phyloP scores from a whole-genome alignment of 1,140 invertebrate species.

The Forficula auricularia region DNA sequence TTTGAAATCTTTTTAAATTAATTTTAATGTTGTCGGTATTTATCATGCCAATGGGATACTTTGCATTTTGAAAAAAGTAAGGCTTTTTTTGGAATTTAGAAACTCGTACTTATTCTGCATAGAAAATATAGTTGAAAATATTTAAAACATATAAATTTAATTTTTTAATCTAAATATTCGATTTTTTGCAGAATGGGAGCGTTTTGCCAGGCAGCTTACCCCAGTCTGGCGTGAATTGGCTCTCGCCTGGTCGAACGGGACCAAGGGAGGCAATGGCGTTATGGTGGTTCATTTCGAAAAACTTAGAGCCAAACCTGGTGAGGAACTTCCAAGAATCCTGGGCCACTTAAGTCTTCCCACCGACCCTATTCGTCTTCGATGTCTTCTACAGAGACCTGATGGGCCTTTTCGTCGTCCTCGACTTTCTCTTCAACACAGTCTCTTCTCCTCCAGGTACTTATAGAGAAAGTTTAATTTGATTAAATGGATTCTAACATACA shows the following conservation, averaged over 20 bases:
- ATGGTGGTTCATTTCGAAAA: conserved; percentile 16
- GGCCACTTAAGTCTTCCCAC: conserved; percentile 8
- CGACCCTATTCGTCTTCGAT: conserved; percentile 9
- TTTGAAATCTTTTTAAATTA: too few species aligned
- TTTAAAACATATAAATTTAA: too few species aligned
- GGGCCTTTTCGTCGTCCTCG: conserved; percentile 5
- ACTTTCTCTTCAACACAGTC: neutral
- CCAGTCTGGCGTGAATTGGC: conserved; percentile 9
- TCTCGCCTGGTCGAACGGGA: conserved; percentile 7
- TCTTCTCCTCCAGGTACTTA: neutral
- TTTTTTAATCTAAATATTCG: too few species aligned
- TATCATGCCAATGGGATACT: too few species aligned
- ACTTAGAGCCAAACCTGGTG: conserved; percentile 11
- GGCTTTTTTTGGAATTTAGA: too few species aligned
- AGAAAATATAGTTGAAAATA: too few species aligned
- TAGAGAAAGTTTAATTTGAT: neutral
- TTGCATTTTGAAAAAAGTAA: too few species aligned
- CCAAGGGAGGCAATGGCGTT: neutral
- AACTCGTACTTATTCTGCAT: too few species aligned
- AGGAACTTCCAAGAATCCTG: conserved; percentile 10
- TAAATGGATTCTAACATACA: neutral
- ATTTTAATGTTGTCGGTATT: too few species aligned
- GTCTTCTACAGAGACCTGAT: conserved; percentile 8
- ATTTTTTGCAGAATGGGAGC: conserved; percentile 16
- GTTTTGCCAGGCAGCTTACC: conserved; percentile 6